phyloP scores from a whole-genome alignment of 2,797 vertebrate genomes.

The Zalophus californianus region DNA sequence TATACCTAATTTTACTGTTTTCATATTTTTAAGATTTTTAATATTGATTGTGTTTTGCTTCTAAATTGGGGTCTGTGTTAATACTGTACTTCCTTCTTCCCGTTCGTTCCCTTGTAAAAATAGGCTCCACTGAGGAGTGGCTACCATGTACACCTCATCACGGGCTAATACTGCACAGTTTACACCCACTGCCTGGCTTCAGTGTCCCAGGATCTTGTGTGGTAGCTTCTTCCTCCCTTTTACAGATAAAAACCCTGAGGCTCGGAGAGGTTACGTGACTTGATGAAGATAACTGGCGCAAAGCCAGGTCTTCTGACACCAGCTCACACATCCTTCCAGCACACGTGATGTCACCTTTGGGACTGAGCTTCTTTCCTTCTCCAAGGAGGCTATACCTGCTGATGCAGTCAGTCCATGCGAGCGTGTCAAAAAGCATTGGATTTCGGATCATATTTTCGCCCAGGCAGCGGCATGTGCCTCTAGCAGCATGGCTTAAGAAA shows the following conservation, averaged over 20 bases:
- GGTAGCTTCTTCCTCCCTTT: neutral
- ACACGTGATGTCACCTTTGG: fast-evolving
- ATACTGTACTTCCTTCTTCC: neutral
- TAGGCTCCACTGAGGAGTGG: neutral
- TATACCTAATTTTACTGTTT: neutral
- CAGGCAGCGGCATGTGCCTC: neutral
- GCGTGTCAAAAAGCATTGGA: neutral
- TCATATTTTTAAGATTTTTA: neutral
- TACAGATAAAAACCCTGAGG: neutral
- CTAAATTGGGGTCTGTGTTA: neutral
- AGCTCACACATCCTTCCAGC: neutral
- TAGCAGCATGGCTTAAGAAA: neutral
- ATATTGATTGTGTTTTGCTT: neutral
- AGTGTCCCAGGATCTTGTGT: neutral
- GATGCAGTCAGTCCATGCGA: fast-evolving
- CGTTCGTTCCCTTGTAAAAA: neutral
- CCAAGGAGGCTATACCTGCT: neutral
- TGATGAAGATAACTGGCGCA: neutral
- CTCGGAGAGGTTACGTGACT: neutral
- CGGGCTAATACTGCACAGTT: neutral
- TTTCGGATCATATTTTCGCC: neutral
- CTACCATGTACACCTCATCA: neutral
- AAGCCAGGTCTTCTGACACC: neutral
- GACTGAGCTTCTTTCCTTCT: neutral
- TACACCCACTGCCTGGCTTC: neutral